Evolutionary conservation across 2,113 vertebrate species (phyloP), one percentile per base, ranked within the genome.

Genomic region (Corynorhinus townsendii): DNA sequence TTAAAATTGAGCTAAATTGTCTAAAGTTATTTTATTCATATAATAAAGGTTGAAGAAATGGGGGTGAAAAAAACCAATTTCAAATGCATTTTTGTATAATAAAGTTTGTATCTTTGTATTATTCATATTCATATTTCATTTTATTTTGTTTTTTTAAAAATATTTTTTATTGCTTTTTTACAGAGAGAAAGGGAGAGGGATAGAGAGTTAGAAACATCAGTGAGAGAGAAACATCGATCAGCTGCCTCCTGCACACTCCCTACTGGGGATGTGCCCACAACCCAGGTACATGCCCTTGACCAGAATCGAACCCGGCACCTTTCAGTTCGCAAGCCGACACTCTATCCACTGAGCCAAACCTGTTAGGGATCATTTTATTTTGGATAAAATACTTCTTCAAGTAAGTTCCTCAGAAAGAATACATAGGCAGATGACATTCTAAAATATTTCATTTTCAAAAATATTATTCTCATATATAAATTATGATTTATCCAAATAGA

Each of bases 1-100:
- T 97, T 97, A 97, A 97, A 97, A 96, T 86, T 93, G 80, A 97
- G 91, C 97, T 95, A 94, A 96, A 96, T 96, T 97, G 97, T 97
- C 96, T 96, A 89, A 97, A 89, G 94, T 96, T 95, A 89, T 97
- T 96, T 97, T 93, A 94, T 97, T 97, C 93, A 84, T 93, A 95
- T 45, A 96, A 96, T 97, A 97, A 96, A 96, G 96, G 76, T 96
- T 93, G 88, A 97, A 97, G 72, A 89, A 92, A 93, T 97, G 94
- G 95, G 95, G 96, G 96, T 92, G 90, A 91, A n/a, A n/a, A n/a
- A n/a, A n/a, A n/a, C n/a, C 56, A 69, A 47, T 76, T 76, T 68
- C 62, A 77, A 38, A 71, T 49, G 40, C 6, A 47, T 69, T 64
- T 89, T 85, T 90, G 24, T 59, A 7, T 84, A 54, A 59, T 56